Evolutionary conservation across 2,113 vertebrate species (phyloP).

Genomic region (Accipiter cooperii): DNA sequence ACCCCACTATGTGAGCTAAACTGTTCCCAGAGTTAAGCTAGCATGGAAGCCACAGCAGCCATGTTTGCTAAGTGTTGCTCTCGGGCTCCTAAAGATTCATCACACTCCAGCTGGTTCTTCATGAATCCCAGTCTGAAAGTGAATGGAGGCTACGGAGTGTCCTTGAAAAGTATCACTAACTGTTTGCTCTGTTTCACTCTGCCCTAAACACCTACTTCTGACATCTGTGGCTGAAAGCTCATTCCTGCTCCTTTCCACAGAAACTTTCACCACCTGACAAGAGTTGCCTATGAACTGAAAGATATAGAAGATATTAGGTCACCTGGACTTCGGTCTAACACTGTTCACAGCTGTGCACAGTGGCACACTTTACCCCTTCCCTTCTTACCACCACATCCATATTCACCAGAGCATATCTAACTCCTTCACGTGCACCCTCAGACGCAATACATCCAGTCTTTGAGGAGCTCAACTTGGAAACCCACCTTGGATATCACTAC

Average conservation of each 20-base stretch:
- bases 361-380: neutral
- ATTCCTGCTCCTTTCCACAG: neutral
- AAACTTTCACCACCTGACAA: neutral
- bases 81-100: neutral
- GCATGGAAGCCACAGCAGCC: neutral
- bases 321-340: neutral
- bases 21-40: neutral
- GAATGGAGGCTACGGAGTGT: neutral
- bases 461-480: neutral
- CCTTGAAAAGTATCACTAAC: neutral
- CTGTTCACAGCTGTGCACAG: neutral
- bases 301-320: neutral
- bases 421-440: neutral
- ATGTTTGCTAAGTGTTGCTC: neutral
- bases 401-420: neutral
- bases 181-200: neutral
- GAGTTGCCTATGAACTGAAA: neutral
- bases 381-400: neutral
- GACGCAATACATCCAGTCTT: neutral
- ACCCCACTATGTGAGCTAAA: rapidly evolving
- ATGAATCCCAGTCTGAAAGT: neutral
- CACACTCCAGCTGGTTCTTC: neutral
- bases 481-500: too few relatives aligned
- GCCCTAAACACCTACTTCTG: neutral
- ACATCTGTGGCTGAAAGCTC: neutral